Conservation (phyloP, 1,140 invertebrate species). For the Drosophila sucinea region DNA sequence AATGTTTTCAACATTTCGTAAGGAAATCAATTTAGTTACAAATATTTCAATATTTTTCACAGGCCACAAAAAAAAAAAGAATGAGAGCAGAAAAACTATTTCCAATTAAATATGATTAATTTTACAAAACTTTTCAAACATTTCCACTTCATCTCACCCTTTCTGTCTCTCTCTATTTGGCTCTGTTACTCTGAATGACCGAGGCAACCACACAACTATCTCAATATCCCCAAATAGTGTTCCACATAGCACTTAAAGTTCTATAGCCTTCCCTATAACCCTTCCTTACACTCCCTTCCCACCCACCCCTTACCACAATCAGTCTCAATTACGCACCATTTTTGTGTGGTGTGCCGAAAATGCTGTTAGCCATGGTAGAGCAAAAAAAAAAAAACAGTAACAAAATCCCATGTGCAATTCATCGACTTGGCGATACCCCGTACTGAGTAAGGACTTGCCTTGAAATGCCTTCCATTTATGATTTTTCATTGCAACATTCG, state of each 20-base stretch:
- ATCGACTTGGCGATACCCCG: neutral
- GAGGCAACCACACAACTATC: slow-evolving; percentile 6
- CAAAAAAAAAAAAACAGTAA: slow-evolving; percentile 3
- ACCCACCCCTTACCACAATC: slow-evolving; percentile 51
- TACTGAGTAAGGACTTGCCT: too few relatives aligned
- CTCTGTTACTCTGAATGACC: slow-evolving; percentile 13
- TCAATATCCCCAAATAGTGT: slow-evolving; percentile 17
- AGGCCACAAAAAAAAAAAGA: neutral
- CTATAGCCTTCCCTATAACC: slow-evolving; percentile 12
- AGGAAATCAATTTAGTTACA: slow-evolving; percentile 5
- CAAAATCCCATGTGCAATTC: neutral
- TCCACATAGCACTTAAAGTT: slow-evolving; percentile 23
- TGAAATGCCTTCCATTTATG: too few relatives aligned
- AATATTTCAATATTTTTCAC: slow-evolving; percentile 7
- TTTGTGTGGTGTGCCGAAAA: slow-evolving; percentile 62
- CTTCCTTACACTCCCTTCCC: slow-evolving; percentile 3
- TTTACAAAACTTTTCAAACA: slow-evolving; percentile 18
- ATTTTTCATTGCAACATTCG: too few relatives aligned
- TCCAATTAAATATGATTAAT: slow-evolving; percentile 23
- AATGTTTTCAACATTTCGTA: slow-evolving; percentile 9
- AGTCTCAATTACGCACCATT: slow-evolving; percentile 78
- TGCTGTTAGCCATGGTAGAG: slow-evolving; percentile 76
- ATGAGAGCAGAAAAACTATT: slow-evolving; percentile 8
- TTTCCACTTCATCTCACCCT: slow-evolving; percentile 1
- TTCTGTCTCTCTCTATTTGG: neutral